A percentile compares a stretch with the other conserved stretches of the same genome.
Conservation (phyloP, 2,113 vertebrate genomes). For the Lampris megalopsis region DNA sequence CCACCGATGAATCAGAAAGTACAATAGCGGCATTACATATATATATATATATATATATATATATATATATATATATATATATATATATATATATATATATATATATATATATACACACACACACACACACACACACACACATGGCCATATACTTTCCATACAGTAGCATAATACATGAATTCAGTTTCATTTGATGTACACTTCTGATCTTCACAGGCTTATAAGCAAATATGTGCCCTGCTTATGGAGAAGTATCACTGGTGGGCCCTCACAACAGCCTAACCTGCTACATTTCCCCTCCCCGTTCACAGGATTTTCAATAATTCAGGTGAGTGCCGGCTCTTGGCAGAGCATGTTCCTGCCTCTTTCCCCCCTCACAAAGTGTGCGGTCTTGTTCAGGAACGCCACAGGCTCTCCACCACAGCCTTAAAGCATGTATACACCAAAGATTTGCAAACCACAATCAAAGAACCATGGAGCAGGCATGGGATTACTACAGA, state of each 20-base stretch:
- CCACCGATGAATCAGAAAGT: too few species aligned
- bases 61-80: too few species aligned
- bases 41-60: too few species aligned
- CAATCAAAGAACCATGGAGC: neutral
- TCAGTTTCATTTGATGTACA: neutral
- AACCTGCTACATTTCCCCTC: conserved; percentile 11
- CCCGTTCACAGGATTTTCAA: conserved; percentile 51
- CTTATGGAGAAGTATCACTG: neutral
- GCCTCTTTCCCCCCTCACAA: neutral
- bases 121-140: too few species aligned
- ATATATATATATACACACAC: too few species aligned
- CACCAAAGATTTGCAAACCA: neutral
- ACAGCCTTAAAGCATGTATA: conserved; percentile 10
- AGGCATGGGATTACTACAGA: conserved; percentile 1
- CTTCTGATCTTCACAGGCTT: neutral
- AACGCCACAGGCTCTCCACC: conserved; percentile 5
- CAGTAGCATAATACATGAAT: neutral
- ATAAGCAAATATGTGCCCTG: neutral
- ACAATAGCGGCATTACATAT: too few species aligned
- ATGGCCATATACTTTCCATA: neutral
- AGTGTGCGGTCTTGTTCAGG: conserved; percentile 7
- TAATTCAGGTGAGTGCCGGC: conserved; percentile 63
- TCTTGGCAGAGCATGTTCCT: conserved; percentile 32
- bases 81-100: too few species aligned
- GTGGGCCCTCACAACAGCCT: neutral